Base-by-base conservation (phyloP, 2,888 invertebrate genomes). In the Bembecia ichneumoniformis region DNA sequence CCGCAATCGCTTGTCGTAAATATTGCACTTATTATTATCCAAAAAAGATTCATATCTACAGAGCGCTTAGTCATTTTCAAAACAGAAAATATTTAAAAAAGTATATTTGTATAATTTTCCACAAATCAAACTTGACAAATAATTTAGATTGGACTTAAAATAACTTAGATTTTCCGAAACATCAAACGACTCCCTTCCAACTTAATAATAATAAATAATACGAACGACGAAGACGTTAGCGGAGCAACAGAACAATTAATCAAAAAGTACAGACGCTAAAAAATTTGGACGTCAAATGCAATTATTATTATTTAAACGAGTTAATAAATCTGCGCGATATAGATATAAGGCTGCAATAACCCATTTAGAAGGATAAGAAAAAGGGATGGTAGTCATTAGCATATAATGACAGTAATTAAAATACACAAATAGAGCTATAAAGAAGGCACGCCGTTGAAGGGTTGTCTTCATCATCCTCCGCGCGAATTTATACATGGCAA, bases 401-500 rank as follows among this genome's bases (percentile, higher is more conserved):
- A 88, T 88, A 90, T 90, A 90, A 90, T 90, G 90, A 90, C 89
- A 87, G 90, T 90, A 90, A 90, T 90, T 90, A 90, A 90, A 90
- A 90, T 90, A 90, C 89, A 90, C 90, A 90, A 90, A 90, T 90
- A 90, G 89, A 89, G 88, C 89, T 86, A 89, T 89, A 89, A 89
- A 89, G 87, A 77, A 77, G 75, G 78, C 80, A 74, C 71, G 74
- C 68, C 77, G 81, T 66, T 84, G 86, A 87, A 87, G 87, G 87
- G 88, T 75, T 81, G 83, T 82, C 82, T 86, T 83, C 86, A 81
- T 82, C 83, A 81, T 81, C 76, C 75, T 64, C 66, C 65, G 74
- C 74, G 75, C 71, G 80, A 78, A 84, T 86, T 84, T 84, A 84
- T 83, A 81, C 79, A 81, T 82, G 76, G 82, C 82, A 84, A 86